Percentiles rank a stretch among this genome's conserved stretches.
Conservation (phyloP, 1,140 invertebrate genomes). For the Pseudobourletiella spinata region DNA sequence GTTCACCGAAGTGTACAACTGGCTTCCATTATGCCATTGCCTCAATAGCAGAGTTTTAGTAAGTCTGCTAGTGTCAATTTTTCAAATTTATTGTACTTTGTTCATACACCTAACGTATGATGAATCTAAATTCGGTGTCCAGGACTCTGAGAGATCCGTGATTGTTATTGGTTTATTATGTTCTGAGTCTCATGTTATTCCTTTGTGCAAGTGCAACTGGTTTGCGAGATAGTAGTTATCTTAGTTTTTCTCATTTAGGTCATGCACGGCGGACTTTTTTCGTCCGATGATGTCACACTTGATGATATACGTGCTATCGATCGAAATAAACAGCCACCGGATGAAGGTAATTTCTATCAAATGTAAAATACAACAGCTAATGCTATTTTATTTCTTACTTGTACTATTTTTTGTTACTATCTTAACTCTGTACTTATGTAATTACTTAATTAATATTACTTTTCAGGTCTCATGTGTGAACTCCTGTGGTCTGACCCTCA, state of each 20-base stretch:
- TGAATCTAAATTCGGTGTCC: background rate
- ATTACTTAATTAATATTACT: too few relatives aligned
- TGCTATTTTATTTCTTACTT: too few relatives aligned
- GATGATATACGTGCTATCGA: conserved; percentile 82
- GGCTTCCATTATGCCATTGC: conserved; percentile 90
- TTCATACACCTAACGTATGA: background rate
- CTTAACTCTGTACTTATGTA: background rate
- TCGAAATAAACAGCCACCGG: conserved; percentile 91
- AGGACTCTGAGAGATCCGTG: background rate
- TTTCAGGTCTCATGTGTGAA: conserved; percentile 82
- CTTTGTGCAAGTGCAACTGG: background rate
- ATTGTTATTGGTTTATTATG: background rate
- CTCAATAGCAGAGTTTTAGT: conserved; percentile 85
- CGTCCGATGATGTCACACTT: conserved; percentile 77
- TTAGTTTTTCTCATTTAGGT: conserved; percentile 51
- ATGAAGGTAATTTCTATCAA: conserved; percentile 67
- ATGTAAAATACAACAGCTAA: too few relatives aligned
- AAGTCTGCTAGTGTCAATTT: conserved; percentile 40
- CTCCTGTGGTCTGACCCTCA: conserved; percentile 98
- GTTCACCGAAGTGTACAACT: conserved; percentile 98
- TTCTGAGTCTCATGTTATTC: background rate
- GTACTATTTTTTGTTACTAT: too few relatives aligned
- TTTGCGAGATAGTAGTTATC: background rate
- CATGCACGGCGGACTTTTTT: conserved; percentile 93
- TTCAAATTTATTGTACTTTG: background rate